These are phyloP conservation scores for Raja brachyura DNA, from an alignment of 2,113 vertebrate genomes.

Conservation along the genomic window DNA sequence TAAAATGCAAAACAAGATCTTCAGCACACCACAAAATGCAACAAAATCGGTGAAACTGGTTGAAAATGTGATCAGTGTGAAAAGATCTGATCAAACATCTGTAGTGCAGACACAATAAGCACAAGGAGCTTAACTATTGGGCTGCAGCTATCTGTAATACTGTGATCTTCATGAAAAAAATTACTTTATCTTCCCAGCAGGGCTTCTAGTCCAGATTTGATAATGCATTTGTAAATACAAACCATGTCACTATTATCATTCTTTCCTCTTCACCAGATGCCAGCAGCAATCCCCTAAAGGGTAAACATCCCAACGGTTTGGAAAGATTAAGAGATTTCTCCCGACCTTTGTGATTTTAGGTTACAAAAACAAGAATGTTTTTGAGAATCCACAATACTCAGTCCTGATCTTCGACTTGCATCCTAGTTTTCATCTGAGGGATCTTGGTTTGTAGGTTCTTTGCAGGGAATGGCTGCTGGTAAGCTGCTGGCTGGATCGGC, in stretches of 20 bases:
- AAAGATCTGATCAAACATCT: neutral
- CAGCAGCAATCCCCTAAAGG: conserved; percentile 12
- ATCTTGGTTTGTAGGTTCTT: neutral
- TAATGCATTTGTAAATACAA: conserved; percentile 26
- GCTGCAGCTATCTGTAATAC: neutral
- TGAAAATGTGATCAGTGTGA: neutral
- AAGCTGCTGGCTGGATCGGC: conserved; percentile 30
- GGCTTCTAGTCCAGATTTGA: neutral
- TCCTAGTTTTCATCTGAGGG: neutral
- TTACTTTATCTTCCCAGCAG: conserved; percentile 8
- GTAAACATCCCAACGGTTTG: neutral
- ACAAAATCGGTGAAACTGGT: neutral
- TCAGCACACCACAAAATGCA: neutral
- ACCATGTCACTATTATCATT: conserved; percentile 17
- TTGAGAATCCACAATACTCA: conserved; percentile 11
- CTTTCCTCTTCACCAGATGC: neutral
- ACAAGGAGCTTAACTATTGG: neutral
- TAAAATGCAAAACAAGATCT: neutral
- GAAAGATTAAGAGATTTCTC: conserved; percentile 26
- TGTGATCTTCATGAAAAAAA: neutral
- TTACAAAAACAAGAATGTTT: neutral
- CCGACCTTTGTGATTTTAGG: conserved; percentile 6
- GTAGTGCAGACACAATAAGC: neutral
- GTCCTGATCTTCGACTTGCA: neutral
- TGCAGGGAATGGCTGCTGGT: neutral